These are phyloP conservation scores for Platorchestia sp. DNA, from an alignment of 1,140 invertebrate genomes.

Conservation along the genomic window DNA sequence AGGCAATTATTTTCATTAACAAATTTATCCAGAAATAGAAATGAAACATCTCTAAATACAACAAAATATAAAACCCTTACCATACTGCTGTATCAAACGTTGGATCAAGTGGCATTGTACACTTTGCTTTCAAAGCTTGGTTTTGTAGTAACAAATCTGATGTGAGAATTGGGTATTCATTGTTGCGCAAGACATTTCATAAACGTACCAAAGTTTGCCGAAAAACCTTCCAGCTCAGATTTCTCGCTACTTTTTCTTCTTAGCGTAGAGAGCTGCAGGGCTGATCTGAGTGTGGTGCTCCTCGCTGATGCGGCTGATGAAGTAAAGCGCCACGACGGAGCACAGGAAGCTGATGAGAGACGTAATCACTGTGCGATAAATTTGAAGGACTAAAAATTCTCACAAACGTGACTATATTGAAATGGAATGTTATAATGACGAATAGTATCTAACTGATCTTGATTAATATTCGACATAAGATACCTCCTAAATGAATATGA, in stretches of 20 bases:
- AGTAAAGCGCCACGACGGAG: constrained; percentile 57
- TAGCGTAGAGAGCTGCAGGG: neutral
- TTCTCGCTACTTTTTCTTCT: constrained; percentile 20
- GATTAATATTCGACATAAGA: neutral
- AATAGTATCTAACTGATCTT: neutral
- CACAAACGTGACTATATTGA: neutral
- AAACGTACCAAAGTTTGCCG: neutral
- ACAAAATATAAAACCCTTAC: neutral
- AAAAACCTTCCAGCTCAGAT: neutral
- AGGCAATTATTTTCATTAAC: neutral
- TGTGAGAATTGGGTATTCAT: neutral
- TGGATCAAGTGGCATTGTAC: neutral
- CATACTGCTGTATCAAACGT: neutral
- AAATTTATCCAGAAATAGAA: neutral
- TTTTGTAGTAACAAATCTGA: neutral
- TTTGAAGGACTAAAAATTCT: neutral
- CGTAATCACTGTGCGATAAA: neutral
- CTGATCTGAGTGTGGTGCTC: neutral
- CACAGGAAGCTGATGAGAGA: constrained; percentile 52
- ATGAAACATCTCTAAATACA: neutral
- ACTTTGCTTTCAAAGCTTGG: neutral
- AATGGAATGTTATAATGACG: neutral
- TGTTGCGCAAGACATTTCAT: neutral
- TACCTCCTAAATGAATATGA: neutral
- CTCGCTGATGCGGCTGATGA: constrained; percentile 56